These are phyloP conservation scores for Machimus atricapillus DNA, from an alignment of 2,888 invertebrate genomes.

Conservation along the genomic window DNA sequence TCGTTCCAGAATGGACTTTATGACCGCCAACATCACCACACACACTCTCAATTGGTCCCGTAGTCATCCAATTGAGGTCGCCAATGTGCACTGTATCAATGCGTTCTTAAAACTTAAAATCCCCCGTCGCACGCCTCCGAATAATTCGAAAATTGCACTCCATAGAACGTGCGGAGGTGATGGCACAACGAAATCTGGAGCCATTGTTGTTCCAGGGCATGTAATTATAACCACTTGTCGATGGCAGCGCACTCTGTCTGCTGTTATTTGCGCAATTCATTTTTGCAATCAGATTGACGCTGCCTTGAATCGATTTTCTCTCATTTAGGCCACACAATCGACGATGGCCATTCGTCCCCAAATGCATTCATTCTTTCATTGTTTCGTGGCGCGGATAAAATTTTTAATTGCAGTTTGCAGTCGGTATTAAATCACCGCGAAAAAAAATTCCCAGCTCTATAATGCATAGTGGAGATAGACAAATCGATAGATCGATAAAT, in stretches of 20 bases:
- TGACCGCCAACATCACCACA: background rate
- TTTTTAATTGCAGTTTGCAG: background rate
- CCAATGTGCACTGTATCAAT: constrained; percentile 7
- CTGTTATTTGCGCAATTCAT: background rate
- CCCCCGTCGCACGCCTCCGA: background rate
- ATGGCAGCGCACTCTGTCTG: background rate
- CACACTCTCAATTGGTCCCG: background rate
- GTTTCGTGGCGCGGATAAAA: background rate
- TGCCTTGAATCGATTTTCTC: background rate
- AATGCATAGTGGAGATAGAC: background rate
- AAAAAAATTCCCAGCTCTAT: background rate
- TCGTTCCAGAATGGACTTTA: background rate
- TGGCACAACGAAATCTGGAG: background rate
- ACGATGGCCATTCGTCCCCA: background rate
- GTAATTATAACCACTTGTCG: background rate
- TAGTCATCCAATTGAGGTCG: constrained; percentile 21
- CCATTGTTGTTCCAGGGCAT: background rate
- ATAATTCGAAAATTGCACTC: background rate
- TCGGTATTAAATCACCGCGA: background rate
- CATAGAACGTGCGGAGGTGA: background rate
- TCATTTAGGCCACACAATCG: background rate
- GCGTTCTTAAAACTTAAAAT: background rate
- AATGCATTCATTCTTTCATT: background rate
- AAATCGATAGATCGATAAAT: background rate
- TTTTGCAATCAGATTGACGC: background rate